Evolutionary conservation across 2,113 vertebrate species (phyloP).

Genomic region (Alces alces): DNA sequence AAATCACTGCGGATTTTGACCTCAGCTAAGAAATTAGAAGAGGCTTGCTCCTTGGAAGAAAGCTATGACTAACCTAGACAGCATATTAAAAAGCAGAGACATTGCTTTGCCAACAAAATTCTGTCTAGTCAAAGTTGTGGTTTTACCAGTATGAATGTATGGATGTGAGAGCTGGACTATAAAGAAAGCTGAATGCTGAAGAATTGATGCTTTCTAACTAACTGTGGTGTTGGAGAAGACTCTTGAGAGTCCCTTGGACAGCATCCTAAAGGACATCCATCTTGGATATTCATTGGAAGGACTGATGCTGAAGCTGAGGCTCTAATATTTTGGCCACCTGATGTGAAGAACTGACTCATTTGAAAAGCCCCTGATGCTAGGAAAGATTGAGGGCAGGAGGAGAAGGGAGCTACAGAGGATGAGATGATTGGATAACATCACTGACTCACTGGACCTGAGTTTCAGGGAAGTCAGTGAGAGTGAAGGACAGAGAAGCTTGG

Average conservation of each 20-base stretch:
- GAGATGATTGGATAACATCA: not conserved
- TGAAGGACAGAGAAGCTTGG: not conserved
- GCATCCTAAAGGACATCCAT: not conserved
- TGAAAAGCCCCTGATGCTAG: not conserved
- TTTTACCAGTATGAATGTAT: not conserved
- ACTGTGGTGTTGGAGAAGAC: not conserved
- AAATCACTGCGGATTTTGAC: not conserved
- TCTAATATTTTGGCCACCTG: not conserved
- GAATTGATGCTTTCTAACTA: not conserved
- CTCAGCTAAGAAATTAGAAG: not conserved
- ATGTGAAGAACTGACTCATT: not conserved
- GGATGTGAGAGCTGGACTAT: not conserved
- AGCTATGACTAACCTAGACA: not conserved
- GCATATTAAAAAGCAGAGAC: not conserved
- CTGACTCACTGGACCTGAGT: not conserved
- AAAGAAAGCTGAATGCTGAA: not conserved
- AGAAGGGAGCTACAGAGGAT: not conserved
- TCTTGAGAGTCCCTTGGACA: not conserved
- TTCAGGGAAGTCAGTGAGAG: not conserved
- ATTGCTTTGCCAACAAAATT: not conserved
- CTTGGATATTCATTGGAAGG: not conserved
- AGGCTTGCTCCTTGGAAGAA: not conserved
- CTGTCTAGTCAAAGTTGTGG: not conserved
- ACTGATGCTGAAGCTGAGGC: not conserved
- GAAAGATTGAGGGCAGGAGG: not conserved